phyloP scores from a whole-genome alignment of 2,797 vertebrate genomes.

The Hoplostethus atlanticus region DNA sequence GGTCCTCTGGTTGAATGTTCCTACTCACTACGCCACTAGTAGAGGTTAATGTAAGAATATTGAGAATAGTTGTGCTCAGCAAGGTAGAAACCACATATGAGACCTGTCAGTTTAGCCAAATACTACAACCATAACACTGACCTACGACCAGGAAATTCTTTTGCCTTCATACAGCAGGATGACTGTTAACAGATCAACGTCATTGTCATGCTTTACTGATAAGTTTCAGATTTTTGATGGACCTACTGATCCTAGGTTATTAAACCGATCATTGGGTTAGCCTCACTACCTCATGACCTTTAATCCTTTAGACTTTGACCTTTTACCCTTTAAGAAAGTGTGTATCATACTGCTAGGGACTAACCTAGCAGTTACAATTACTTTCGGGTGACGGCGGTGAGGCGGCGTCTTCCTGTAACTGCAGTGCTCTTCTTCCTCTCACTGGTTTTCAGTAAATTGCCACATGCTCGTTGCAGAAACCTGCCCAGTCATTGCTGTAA shows the following conservation, averaged over 20 bases:
- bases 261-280: not conserved
- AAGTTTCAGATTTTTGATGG: not conserved
- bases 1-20: not conserved
- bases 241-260: not conserved
- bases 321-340: not conserved
- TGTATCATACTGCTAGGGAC: not conserved
- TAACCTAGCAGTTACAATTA: not conserved
- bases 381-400: conserved; percentile 40
- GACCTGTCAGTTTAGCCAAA: not conserved
- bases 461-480: not conserved
- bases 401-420: conserved; percentile 24
- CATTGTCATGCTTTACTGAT: not conserved
- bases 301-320: no score
- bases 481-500: conserved; percentile 39
- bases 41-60: conserved; percentile 3
- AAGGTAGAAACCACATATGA: not conserved
- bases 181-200: not conserved
- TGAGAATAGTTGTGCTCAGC: not conserved
- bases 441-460: conserved; percentile 24
- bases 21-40: not conserved
- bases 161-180: not conserved
- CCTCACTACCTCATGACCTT: not conserved
- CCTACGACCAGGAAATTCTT: not conserved
- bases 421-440: conserved; percentile 7
- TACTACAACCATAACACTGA: no score